Conservation (phyloP, 2,113 vertebrate species). For the Bucco capensis region DNA sequence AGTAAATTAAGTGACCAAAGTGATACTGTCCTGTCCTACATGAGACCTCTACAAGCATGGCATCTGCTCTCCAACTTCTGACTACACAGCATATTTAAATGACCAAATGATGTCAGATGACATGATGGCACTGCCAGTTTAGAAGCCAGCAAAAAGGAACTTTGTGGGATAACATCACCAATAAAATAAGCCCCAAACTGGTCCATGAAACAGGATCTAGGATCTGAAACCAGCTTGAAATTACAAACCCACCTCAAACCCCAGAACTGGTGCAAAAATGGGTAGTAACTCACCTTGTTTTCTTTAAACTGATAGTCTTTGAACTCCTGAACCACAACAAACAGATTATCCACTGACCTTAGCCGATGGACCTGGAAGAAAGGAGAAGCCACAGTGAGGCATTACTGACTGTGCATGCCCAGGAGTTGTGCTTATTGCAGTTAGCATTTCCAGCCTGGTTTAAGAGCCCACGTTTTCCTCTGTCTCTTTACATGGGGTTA, state of each 20-base stretch:
- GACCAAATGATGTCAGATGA: too few relatives aligned
- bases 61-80: background rate
- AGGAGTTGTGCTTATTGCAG: fast-evolving
- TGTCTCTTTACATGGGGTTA: fast-evolving
- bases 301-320: conserved; percentile 87
- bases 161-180: background rate
- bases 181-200: too few relatives aligned
- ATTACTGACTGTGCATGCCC: background rate
- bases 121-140: fast-evolving
- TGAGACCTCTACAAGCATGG: fast-evolving
- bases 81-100: background rate
- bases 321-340: conserved; percentile 90
- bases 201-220: background rate
- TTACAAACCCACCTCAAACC: background rate
- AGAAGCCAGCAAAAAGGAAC: background rate
- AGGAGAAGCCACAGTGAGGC: background rate
- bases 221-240: background rate
- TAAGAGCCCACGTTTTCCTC: fast-evolving
- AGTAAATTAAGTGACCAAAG: background rate
- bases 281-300: conserved; percentile 79
- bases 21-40: too few relatives aligned
- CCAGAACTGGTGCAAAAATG: fast-evolving
- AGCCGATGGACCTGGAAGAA: conserved; percentile 84
- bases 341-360: conserved; percentile 93
- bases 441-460: too few relatives aligned